Conservation (phyloP, 2,797 vertebrate genomes). For the Ctenopoma multispine region DNA sequence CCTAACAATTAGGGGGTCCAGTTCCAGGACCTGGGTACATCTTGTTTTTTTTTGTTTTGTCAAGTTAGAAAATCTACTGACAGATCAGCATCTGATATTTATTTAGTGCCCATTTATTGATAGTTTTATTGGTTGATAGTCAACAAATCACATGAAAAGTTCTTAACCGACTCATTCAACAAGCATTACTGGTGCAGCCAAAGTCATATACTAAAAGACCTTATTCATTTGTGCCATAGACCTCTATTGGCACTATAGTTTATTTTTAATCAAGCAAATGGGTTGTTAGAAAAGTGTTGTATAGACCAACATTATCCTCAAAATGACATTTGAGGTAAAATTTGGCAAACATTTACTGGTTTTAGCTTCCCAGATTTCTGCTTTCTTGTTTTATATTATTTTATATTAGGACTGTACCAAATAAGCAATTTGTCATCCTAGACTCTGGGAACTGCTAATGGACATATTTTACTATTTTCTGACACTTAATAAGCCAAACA, state of each 20-base stretch:
- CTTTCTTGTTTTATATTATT: background rate
- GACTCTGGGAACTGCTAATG: background rate
- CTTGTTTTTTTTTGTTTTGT: background rate
- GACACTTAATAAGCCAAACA: background rate
- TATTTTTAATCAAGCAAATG: no score
- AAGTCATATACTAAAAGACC: no score
- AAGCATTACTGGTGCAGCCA: no score
- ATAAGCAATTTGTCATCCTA: background rate
- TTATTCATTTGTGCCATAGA: no score
- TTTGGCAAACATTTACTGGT: background rate
- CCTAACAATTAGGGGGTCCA: background rate
- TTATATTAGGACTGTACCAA: background rate
- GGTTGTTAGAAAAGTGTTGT: no score
- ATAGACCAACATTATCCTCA: no score
- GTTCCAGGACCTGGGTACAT: constrained; percentile 10
- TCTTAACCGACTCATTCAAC: background rate
- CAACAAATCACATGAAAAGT: no score
- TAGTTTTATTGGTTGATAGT: no score
- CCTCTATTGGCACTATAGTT: no score
- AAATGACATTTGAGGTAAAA: background rate
- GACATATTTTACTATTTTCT: background rate
- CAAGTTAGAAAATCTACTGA: background rate
- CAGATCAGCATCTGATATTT: background rate
- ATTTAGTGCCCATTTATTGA: background rate
- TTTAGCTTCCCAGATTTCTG: background rate